phyloP scores from a whole-genome alignment of 2,113 vertebrate species.

The Alexandromys fortis region DNA sequence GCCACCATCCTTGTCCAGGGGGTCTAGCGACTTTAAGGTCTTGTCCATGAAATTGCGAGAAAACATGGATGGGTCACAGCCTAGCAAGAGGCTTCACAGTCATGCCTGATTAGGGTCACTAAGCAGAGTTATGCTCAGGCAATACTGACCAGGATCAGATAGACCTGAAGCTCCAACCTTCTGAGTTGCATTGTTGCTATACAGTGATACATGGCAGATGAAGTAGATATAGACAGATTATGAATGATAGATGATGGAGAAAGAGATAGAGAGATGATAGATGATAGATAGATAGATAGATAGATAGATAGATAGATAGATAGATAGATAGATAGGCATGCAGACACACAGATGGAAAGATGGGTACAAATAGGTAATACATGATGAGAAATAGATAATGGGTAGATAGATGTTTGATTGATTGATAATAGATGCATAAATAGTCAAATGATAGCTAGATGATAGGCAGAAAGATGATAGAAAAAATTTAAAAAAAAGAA shows the following conservation, averaged over 20 bases:
- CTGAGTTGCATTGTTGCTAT: neutral
- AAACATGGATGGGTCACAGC: accelerated
- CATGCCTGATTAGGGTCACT: neutral
- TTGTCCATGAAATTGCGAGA: neutral
- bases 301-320: neutral
- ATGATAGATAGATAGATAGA: neutral
- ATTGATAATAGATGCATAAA: too few relatives aligned
- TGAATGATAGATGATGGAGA: neutral
- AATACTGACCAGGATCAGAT: neutral
- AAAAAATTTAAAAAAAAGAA: neutral
- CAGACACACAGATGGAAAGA: neutral
- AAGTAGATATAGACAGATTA: neutral
- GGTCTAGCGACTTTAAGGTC: neutral
- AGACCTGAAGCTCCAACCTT: neutral
- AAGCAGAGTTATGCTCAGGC: neutral
- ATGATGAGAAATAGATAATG: neutral
- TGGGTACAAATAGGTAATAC: too few relatives aligned
- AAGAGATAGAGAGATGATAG: neutral
- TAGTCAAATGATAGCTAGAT: too few relatives aligned
- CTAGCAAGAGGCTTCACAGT: neutral
- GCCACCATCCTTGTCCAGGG: neutral
- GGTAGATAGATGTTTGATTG: neutral
- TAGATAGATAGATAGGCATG: neutral
- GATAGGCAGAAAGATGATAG: neutral
- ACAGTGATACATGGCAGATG: neutral